Conservation (phyloP, 1,140 invertebrate genomes). For the Phymastichus coffea region DNA sequence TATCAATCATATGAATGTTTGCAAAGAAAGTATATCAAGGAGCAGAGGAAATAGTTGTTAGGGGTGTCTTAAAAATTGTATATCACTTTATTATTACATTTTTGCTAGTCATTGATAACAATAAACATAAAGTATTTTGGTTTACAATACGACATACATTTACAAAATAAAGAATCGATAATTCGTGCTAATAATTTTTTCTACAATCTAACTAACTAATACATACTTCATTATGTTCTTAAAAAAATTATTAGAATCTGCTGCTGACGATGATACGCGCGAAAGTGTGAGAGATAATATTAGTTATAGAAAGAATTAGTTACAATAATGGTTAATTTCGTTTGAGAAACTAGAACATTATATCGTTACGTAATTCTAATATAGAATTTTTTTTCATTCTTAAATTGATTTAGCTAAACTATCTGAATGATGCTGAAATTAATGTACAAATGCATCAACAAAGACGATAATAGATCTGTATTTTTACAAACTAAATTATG, state of each 20-base stretch:
- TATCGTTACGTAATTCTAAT: constrained; percentile 11
- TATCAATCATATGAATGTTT: no score
- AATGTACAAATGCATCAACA: constrained; percentile 25
- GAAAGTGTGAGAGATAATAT: background rate
- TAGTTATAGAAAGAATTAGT: constrained; percentile 16
- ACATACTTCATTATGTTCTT: constrained; percentile 2
- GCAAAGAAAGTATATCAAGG: no score
- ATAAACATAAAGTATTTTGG: constrained; percentile 25
- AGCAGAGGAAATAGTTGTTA: no score
- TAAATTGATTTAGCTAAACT: constrained; percentile 7
- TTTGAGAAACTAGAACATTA: no score
- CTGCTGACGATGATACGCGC: constrained; percentile 1
- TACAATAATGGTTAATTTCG: constrained; percentile 16
- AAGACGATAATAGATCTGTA: constrained; percentile 19
- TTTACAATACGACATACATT: constrained; percentile 21
- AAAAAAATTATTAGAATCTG: constrained; percentile 9
- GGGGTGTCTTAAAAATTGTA: constrained; percentile 9
- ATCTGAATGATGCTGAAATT: constrained; percentile 20
- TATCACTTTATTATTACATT: constrained; percentile 26
- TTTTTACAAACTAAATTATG: constrained; percentile 27
- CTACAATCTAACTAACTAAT: constrained; percentile 6
- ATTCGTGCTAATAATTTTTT: background rate
- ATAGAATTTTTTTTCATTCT: constrained; percentile 23
- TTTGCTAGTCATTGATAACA: constrained; percentile 12
- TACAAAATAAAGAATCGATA: constrained; percentile 14